Percentiles rank a stretch among this genome's conserved stretches.
These are phyloP conservation scores for Myotis brandtii DNA, from an alignment of 2,113 vertebrate species.

Conservation along the genomic window DNA sequence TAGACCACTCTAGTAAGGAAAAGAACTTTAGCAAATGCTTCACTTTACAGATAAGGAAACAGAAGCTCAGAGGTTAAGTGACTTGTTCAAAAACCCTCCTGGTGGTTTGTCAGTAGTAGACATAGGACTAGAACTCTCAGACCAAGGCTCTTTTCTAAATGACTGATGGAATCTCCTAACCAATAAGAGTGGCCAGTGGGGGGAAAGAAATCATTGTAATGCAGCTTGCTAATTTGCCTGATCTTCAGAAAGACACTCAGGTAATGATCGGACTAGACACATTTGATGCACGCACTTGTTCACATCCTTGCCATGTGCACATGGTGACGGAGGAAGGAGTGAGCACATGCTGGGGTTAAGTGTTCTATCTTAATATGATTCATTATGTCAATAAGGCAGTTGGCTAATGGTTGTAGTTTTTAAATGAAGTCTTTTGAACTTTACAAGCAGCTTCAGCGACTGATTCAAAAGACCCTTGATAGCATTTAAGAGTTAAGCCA, in stretches of 20 bases:
- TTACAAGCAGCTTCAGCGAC: conserved; percentile 13
- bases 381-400: conserved; percentile 39
- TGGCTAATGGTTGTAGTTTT: conserved; percentile 19
- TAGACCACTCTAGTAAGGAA: neutral
- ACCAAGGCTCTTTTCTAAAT: neutral
- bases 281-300: neutral
- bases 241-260: neutral
- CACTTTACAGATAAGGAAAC: neutral
- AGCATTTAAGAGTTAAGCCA: conserved; percentile 46
- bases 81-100: conserved; percentile 12
- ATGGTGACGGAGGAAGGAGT: neutral
- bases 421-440: conserved; percentile 44
- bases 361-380: conserved; percentile 1
- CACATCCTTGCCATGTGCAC: neutral
- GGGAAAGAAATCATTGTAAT: neutral
- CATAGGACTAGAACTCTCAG: neutral
- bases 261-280: neutral
- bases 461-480: conserved; percentile 1
- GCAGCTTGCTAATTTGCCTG: neutral
- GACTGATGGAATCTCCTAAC: neutral
- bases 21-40: neutral
- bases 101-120: neutral
- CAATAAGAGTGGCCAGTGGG: neutral
- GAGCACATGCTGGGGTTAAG: neutral
- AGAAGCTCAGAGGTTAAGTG: neutral